Base-by-base conservation (phyloP, 2,113 vertebrate species). In the Amblyopsis rosae region DNA sequence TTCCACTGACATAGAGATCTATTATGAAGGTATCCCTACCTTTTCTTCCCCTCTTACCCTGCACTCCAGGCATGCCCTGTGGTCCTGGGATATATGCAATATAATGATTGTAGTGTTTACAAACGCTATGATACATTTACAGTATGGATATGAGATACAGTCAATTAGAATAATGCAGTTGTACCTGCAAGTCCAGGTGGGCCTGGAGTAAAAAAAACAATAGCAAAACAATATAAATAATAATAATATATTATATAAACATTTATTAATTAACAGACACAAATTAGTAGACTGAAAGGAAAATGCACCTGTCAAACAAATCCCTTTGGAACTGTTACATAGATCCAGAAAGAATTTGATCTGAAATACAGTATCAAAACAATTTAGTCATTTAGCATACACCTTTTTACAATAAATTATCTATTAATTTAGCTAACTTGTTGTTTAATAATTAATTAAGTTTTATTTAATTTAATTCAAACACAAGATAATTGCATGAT, bases 101-200 rank as follows among this genome's bases (percentile, higher is more conserved):
- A 54, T 16, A 51, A 3, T 45, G 13, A 47, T 9, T 72, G n/a
- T 12, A 46, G 53, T 51, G 49, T 51, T 10, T 16, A 26, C 26
- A 68, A 6, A 58, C n/a, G 32, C 50, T 16, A 3, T 49, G 1
- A 17, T 70, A 53, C 9, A 2, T 47, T 33, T 11, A 12, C 13
- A 4, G 11, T 12, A 51, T 11, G 49, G 13, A 4, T 51, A 51
- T 51, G 13, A 51, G 11, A 10, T 15, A 12, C 26, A 51, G 49
- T 2, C 26, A 51, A 51, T 51, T 51, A 51, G 49, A 51, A 51
- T 51, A 8, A 12, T 11, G 3, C 26, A 6, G 10, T 58, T 90
- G 90, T 93, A 96, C 96, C 96, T 93, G 92, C 91, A 13, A 92
- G 93, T 60, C 96, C 96, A 9, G 93, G 92, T 12, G 94, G 94